These are phyloP conservation scores for Nasalis larvatus DNA, from an alignment of 2,113 vertebrate species.

Conservation along the genomic window DNA sequence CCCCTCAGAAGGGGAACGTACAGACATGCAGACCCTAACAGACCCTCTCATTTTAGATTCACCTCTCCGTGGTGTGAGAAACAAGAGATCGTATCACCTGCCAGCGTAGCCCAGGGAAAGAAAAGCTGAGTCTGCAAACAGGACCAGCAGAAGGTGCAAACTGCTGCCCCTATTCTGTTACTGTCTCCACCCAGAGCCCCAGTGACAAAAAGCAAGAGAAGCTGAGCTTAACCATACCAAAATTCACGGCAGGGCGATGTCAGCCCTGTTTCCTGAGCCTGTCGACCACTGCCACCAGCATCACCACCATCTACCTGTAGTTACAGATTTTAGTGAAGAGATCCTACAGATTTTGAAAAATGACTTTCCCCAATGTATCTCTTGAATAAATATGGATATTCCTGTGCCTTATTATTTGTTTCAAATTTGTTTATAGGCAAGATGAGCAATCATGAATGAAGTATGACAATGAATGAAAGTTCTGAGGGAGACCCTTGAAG, in stretches of 20 bases:
- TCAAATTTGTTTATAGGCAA: not conserved
- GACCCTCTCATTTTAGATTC: not conserved
- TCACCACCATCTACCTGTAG: not conserved
- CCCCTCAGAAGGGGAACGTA: not conserved
- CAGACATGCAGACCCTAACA: not conserved
- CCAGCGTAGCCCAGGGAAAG: not conserved
- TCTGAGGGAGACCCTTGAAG: not conserved
- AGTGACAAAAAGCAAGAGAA: not conserved
- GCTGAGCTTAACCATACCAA: not conserved
- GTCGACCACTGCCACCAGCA: not conserved
- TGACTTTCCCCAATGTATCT: not conserved
- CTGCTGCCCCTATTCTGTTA: not conserved
- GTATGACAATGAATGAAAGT: not conserved
- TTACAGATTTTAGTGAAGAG: not conserved
- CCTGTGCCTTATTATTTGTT: not conserved
- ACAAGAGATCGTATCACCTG: not conserved
- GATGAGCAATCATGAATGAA: not conserved
- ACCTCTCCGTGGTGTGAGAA: not conserved
- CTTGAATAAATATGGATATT: not conserved
- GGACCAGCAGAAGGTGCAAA: too few relatives aligned
- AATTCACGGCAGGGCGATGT: rapidly evolving
- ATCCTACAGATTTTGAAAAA: not conserved
- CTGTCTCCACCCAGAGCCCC: not conserved
- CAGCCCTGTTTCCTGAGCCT: rapidly evolving
- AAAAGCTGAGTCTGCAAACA: not conserved